Percentiles rank a stretch among this genome's conserved stretches.
Conservation (phyloP, 30 jellyfish, hydroid and myxozoan species). For the Aurelia coerulea region DNA sequence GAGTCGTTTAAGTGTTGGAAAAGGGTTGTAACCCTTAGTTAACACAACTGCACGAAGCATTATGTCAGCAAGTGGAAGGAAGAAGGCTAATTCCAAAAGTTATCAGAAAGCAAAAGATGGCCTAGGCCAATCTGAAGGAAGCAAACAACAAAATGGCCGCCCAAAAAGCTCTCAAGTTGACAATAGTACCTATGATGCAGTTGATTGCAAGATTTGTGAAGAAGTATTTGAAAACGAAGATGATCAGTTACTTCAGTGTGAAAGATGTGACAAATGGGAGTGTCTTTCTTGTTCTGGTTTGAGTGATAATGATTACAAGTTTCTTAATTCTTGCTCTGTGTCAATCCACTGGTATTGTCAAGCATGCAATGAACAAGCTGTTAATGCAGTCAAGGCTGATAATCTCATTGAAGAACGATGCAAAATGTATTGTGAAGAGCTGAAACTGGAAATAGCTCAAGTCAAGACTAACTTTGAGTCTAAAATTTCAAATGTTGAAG, state of each 20-base stretch:
- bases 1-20: too few relatives aligned
- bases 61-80: too few relatives aligned
- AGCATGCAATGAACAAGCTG: constrained; percentile 28
- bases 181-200: constrained; percentile 5
- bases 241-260: constrained; percentile 18
- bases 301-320: constrained; percentile 38
- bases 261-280: constrained; percentile 25
- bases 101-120: too few relatives aligned
- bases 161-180: background rate
- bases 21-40: too few relatives aligned
- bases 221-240: constrained; percentile 12
- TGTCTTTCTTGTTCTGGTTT: constrained; percentile 28
- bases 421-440: constrained; percentile 20
- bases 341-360: constrained; percentile 42
- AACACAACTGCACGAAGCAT: too few relatives aligned
- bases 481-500: constrained; percentile 24
- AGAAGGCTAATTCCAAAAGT: too few relatives aligned
- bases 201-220: constrained; percentile 5
- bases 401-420: constrained; percentile 34
- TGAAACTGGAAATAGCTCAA: constrained; percentile 31
- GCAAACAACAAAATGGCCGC: too few relatives aligned
- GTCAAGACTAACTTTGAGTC: constrained; percentile 39
- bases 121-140: too few relatives aligned
- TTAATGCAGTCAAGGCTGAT: constrained; percentile 30
- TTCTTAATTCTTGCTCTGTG: constrained; percentile 13